Evolutionary conservation across 2,888 invertebrate species (phyloP).

Genomic region (Microchrysa polita): DNA sequence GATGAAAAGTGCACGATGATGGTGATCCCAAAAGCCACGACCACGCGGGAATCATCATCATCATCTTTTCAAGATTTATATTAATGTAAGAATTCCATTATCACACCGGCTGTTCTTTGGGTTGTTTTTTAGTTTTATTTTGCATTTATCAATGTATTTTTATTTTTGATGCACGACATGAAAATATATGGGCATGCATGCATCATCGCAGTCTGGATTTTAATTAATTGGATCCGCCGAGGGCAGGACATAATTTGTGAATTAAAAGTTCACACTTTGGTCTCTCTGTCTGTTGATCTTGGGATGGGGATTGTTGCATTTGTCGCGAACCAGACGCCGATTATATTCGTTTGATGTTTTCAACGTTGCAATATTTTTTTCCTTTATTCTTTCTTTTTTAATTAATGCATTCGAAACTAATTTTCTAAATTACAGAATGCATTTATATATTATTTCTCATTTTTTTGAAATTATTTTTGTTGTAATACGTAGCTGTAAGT

Average conservation of each 20-base stretch:
- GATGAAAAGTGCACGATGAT: too few relatives aligned
- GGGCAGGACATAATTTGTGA: slow-evolving; percentile 33
- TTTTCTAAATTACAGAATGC: too few relatives aligned
- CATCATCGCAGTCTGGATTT: slow-evolving; percentile 2
- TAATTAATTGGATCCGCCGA: slow-evolving; percentile 31
- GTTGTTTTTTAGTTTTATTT: not conserved
- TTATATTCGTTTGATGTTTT: too few relatives aligned
- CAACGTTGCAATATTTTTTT: too few relatives aligned
- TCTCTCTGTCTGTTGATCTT: too few relatives aligned
- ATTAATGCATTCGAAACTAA: too few relatives aligned
- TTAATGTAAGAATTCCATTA: slow-evolving; percentile 19
- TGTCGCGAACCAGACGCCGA: too few relatives aligned
- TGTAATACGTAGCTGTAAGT: too few relatives aligned
- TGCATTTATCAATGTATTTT: not conserved
- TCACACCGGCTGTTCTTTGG: slow-evolving; percentile 1
- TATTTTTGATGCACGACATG: not conserved
- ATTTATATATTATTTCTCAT: too few relatives aligned
- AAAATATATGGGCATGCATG: not conserved
- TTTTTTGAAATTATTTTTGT: too few relatives aligned
- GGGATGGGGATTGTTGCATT: not conserved
- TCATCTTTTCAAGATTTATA: slow-evolving; percentile 34
- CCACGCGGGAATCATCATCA: too few relatives aligned
- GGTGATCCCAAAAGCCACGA: not conserved
- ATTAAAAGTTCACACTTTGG: slow-evolving; percentile 32
- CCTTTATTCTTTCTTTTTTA: too few relatives aligned